phyloP scores from a whole-genome alignment of 2,113 vertebrate genomes.

The Anarhynchus alexandrinus region DNA sequence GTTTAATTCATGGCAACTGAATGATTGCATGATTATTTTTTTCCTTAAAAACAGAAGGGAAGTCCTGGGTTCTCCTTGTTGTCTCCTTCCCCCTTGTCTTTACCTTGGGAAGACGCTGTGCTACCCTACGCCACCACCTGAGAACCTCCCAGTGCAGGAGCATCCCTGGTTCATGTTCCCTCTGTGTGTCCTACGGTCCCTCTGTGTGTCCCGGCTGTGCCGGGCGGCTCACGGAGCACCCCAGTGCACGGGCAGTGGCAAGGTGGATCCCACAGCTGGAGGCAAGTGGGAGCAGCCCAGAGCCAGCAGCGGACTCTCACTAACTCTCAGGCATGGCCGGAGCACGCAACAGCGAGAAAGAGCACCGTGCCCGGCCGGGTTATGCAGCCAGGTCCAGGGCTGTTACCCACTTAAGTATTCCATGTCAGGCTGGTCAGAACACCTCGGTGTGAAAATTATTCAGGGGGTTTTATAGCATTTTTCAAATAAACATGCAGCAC shows the following conservation, averaged over 20 bases:
- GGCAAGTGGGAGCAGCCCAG: background rate
- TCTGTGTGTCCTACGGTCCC: background rate
- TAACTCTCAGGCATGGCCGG: background rate
- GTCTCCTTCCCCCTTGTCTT: background rate
- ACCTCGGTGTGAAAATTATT: slow-evolving; percentile 40
- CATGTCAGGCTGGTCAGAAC: background rate
- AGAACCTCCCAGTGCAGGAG: background rate
- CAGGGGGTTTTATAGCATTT: slow-evolving; percentile 32
- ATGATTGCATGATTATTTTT: background rate
- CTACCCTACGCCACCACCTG: background rate
- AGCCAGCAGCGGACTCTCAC: background rate
- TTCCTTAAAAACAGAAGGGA: background rate
- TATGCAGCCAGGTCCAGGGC: background rate
- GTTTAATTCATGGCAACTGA: background rate
- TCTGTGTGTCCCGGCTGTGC: rapidly evolving
- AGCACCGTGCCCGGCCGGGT: background rate
- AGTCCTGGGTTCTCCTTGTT: background rate
- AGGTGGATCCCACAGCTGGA: background rate
- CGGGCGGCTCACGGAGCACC: background rate
- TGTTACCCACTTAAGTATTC: background rate
- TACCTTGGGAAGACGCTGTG: background rate
- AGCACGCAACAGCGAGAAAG: background rate
- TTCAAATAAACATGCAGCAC: slow-evolving; percentile 22
- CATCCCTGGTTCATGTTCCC: background rate
- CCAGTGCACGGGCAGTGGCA: background rate